These are phyloP conservation scores for Sprattus sprattus DNA, from an alignment of 2,113 vertebrate species.

Conservation along the genomic window DNA sequence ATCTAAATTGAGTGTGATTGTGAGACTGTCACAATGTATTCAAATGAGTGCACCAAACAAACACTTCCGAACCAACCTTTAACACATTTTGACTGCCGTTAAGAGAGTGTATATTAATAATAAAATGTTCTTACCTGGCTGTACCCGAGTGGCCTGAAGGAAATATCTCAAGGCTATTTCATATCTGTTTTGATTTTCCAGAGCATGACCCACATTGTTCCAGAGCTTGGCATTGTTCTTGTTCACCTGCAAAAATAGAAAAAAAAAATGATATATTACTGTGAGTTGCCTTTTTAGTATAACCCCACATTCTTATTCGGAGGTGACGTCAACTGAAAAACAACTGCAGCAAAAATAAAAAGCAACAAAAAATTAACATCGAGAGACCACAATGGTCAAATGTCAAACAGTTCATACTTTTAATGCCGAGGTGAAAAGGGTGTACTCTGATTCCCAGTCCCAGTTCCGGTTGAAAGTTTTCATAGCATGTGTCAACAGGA, in stretches of 20 bases:
- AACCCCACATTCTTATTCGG: too few relatives aligned
- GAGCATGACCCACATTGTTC: conserved; percentile 97
- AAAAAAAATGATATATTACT: not conserved
- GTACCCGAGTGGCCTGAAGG: conserved; percentile 91
- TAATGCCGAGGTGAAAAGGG: conserved; percentile 93
- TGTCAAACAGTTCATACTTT: conserved; percentile 75
- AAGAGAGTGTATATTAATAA: not conserved
- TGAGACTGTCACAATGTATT: too few relatives aligned
- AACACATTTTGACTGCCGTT: too few relatives aligned
- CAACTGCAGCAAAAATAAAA: too few relatives aligned
- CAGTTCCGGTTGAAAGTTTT: conserved; percentile 96
- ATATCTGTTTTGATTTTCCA: conserved; percentile 96
- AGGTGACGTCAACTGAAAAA: too few relatives aligned
- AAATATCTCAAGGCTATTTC: conserved; percentile 88
- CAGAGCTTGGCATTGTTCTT: conserved; percentile 97
- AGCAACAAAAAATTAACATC: not conserved
- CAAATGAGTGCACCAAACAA: too few relatives aligned
- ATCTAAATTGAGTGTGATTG: too few relatives aligned
- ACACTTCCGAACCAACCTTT: too few relatives aligned
- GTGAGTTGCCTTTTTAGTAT: not conserved
- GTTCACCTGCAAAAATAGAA: conserved; percentile 80
- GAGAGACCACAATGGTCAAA: too few relatives aligned
- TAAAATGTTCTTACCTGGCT: conserved; percentile 82
- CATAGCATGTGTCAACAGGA: conserved; percentile 85
- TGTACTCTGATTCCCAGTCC: conserved; percentile 98